phyloP scores from a whole-genome alignment of 2,797 vertebrate genomes.

The Falco concolor region DNA sequence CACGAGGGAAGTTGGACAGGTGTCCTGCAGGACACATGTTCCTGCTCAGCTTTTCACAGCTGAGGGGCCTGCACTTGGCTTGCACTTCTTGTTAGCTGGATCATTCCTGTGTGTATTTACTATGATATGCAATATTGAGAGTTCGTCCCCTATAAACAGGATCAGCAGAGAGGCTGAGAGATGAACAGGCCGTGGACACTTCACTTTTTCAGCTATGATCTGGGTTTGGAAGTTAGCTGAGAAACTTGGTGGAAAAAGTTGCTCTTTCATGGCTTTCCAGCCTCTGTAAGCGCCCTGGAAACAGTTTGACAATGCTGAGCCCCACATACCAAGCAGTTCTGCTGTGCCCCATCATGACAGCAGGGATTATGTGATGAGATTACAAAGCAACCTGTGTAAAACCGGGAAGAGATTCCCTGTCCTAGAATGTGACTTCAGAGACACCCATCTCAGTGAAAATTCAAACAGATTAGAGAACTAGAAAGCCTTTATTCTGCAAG shows the following conservation, averaged over 20 bases:
- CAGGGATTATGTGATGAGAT: not conserved
- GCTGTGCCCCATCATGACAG: not conserved
- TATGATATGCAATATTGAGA: too few relatives aligned
- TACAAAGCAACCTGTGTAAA: not conserved
- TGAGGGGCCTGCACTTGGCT: not conserved
- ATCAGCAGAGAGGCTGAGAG: not conserved
- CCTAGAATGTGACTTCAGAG: not conserved
- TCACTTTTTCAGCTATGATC: not conserved
- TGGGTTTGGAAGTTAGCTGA: not conserved
- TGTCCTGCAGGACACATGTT: not conserved
- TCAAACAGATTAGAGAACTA: not conserved
- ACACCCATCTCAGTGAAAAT: not conserved
- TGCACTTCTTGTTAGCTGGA: not conserved
- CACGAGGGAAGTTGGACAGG: not conserved
- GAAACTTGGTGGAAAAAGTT: not conserved
- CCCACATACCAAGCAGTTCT: not conserved
- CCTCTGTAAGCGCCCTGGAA: not conserved
- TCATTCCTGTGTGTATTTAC: not conserved
- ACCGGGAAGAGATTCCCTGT: not conserved
- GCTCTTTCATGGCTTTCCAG: not conserved
- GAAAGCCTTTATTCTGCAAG: conserved; percentile 9
- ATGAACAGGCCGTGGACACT: not conserved
- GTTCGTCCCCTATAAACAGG: not conserved
- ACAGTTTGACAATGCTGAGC: not conserved
- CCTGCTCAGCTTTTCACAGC: not conserved